Evolutionary conservation across 2,113 vertebrate species (phyloP).

Genomic region (Hippocampus comes): DNA sequence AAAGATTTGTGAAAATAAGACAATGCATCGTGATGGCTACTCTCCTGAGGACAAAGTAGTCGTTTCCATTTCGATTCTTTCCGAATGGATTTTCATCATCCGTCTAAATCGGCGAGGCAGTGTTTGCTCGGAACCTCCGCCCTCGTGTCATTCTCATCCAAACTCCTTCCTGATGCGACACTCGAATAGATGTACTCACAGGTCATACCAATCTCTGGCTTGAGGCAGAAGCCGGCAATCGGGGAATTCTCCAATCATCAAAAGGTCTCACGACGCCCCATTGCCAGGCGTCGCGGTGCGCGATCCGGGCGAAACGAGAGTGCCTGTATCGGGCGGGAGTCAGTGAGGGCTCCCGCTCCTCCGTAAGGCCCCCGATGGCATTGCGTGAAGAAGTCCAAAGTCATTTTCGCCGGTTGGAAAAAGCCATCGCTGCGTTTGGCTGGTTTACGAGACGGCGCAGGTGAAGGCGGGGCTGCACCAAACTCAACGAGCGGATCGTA

Average conservation of each 20-base stretch:
- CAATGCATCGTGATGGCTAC: background rate
- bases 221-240: constrained; percentile 44
- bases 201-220: constrained; percentile 31
- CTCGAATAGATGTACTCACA: constrained; percentile 20
- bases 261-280: constrained; percentile 46
- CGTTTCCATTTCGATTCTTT: background rate
- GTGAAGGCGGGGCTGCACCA: background rate
- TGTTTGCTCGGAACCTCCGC: background rate
- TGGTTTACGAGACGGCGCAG: background rate
- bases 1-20: background rate
- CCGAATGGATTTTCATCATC: too few relatives aligned
- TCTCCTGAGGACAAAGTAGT: background rate
- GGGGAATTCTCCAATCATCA: constrained; percentile 48
- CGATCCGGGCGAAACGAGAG: constrained; percentile 46
- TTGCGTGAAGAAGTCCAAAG: constrained; percentile 33
- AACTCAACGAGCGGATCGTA: too few relatives aligned
- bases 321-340: constrained; percentile 46
- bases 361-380: constrained; percentile 25
- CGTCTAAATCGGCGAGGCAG: background rate
- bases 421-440: background rate
- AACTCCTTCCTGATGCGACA: constrained; percentile 4
- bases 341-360: constrained; percentile 44
- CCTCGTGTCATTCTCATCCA: background rate
- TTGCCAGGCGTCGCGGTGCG: constrained; percentile 49
- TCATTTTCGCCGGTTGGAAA: background rate